These are phyloP conservation scores for Aphelinus atriplicis DNA, from an alignment of 1,140 invertebrate genomes.

Conservation along the genomic window DNA sequence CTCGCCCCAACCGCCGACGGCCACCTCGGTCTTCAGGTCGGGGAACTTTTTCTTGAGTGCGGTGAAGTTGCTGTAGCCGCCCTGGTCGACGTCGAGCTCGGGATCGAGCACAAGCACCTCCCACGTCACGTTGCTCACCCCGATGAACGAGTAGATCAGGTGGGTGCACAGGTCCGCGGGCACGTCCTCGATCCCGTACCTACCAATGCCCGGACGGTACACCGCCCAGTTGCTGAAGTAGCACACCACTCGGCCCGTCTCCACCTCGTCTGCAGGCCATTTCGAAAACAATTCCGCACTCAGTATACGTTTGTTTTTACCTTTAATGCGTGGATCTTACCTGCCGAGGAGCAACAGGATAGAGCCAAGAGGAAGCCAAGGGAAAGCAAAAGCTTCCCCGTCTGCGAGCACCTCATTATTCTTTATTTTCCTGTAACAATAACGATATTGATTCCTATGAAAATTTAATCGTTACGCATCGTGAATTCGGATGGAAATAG, in stretches of 20 bases:
- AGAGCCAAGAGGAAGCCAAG: constrained; percentile 37
- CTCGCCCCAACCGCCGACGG: constrained; percentile 89
- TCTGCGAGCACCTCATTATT: constrained; percentile 15
- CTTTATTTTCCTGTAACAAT: neutral
- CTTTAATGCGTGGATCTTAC: constrained; percentile 30
- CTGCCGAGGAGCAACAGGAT: constrained; percentile 30
- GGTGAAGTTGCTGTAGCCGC: constrained; percentile 87
- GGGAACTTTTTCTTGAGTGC: constrained; percentile 77
- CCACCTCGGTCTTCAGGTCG: constrained; percentile 79
- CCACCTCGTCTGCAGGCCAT: neutral
- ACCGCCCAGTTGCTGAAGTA: constrained; percentile 94
- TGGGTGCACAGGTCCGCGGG: constrained; percentile 87
- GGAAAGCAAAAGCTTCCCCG: constrained; percentile 39
- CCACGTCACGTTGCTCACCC: constrained; percentile 81
- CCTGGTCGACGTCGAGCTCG: constrained; percentile 80
- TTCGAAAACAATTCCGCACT: too few species aligned
- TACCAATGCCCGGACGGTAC: constrained; percentile 83
- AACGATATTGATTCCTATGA: neutral
- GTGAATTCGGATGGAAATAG: too few species aligned
- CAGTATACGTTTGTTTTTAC: too few species aligned
- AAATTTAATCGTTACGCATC: neutral
- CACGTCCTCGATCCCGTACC: constrained; percentile 84
- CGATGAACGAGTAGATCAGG: constrained; percentile 90
- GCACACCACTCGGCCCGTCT: constrained; percentile 70
- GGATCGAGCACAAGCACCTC: constrained; percentile 82